Conservation (phyloP, 2,888 invertebrate species). For the Cheilosia variabilis region DNA sequence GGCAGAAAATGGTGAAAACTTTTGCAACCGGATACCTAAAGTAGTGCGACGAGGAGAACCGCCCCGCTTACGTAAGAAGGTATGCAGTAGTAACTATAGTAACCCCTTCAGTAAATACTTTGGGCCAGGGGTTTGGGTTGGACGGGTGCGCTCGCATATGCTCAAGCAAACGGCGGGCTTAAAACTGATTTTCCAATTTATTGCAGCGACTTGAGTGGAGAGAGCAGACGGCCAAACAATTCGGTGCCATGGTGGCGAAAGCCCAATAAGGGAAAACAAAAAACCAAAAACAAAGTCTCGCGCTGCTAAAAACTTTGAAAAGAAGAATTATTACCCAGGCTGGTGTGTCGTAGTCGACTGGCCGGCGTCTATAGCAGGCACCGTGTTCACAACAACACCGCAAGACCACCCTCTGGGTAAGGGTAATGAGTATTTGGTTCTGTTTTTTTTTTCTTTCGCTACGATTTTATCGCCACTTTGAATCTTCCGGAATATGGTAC, state of each 20-base stretch:
- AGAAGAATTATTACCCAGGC: constrained; percentile 64
- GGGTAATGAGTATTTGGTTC: constrained; percentile 50
- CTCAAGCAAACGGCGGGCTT: constrained; percentile 3
- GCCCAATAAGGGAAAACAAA: constrained; percentile 25
- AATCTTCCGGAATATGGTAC: constrained; percentile 46
- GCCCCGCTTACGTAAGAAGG: constrained; percentile 58
- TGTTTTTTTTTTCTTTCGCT: constrained; percentile 30
- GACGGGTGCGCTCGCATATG: neutral
- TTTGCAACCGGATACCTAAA: constrained; percentile 24
- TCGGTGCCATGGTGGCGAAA: constrained; percentile 70
- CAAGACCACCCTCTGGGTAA: neutral
- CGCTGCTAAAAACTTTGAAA: constrained; percentile 40
- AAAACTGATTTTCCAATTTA: constrained; percentile 58
- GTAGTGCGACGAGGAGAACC: neutral
- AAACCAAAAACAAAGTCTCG: constrained; percentile 21
- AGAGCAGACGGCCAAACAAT: constrained; percentile 24
- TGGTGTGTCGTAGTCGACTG: constrained; percentile 23
- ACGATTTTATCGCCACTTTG: constrained; percentile 55
- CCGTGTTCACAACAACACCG: constrained; percentile 3
- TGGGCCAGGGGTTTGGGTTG: neutral
- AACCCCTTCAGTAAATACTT: constrained; percentile 38
- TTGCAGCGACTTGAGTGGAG: neutral
- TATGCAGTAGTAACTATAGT: neutral
- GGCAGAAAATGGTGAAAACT: constrained; percentile 57
- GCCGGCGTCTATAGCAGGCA: constrained; percentile 39